Conservation (phyloP, 2,113 vertebrate species). For the Bungarus multicinctus region DNA sequence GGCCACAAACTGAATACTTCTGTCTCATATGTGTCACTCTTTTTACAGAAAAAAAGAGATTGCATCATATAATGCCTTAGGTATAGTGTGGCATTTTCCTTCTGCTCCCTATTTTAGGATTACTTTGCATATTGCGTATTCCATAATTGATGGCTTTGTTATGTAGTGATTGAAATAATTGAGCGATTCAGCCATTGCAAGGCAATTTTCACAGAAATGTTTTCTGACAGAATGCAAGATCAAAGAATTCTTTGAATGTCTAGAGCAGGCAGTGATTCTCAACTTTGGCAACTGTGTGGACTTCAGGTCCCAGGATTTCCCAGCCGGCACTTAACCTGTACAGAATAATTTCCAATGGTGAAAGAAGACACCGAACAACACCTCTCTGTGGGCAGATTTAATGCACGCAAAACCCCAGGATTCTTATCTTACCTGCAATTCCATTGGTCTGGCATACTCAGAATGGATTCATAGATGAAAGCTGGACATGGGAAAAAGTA, state of each 20-base stretch:
- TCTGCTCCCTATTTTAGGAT: neutral
- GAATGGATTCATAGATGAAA: neutral
- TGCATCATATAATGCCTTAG: neutral
- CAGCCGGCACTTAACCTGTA: neutral
- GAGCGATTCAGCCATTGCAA: neutral
- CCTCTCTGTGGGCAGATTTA: neutral
- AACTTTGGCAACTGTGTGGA: neutral
- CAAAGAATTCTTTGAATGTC: neutral
- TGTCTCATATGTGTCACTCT: neutral
- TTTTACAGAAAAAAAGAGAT: neutral
- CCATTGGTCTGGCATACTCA: neutral
- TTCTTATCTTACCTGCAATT: neutral
- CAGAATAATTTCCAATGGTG: neutral
- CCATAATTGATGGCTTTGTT: neutral
- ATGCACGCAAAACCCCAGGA: neutral
- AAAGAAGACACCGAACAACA: neutral
- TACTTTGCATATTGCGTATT: neutral
- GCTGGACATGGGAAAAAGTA: neutral
- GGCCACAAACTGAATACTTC: neutral
- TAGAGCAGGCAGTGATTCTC: neutral
- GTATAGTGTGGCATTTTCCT: neutral
- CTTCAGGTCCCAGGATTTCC: neutral
- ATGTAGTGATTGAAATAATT: neutral
- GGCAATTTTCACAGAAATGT: neutral
- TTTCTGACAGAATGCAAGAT: neutral